phyloP scores from a whole-genome alignment of 2,888 invertebrate genomes.

The Hecatera dysodea region DNA sequence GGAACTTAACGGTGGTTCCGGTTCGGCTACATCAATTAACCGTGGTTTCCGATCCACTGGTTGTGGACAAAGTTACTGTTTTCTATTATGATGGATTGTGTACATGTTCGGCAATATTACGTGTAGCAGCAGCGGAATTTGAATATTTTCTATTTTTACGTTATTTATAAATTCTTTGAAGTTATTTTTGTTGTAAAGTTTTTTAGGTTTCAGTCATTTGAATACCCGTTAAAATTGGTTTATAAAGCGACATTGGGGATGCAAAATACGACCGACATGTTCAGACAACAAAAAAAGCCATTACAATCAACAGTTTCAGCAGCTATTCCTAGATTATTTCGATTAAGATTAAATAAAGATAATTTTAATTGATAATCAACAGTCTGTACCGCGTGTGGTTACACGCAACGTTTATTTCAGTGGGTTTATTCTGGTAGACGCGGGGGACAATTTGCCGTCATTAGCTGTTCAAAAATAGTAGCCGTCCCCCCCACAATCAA shows the following conservation, averaged over 20 bases:
- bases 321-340: constrained; percentile 24
- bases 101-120: constrained; percentile 44
- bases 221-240: neutral
- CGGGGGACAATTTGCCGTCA: constrained; percentile 83
- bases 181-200: constrained; percentile 4
- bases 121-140: constrained; percentile 19
- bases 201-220: neutral
- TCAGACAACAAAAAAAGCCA: neutral
- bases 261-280: neutral
- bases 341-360: constrained; percentile 37
- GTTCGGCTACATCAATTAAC: constrained; percentile 74
- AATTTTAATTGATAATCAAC: constrained; percentile 33
- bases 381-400: constrained; percentile 43
- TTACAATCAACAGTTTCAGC: constrained; percentile 8
- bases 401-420: constrained; percentile 77
- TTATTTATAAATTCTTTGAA: constrained; percentile 24
- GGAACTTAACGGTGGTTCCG: constrained; percentile 76
- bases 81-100: constrained; percentile 65
- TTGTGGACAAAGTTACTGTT: constrained; percentile 72
- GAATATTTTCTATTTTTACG: constrained; percentile 33
- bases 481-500: constrained; percentile 79
- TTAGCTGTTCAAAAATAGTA: constrained; percentile 83
- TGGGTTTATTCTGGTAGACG: constrained; percentile 77
- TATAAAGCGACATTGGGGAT: neutral
- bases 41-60: constrained; percentile 84